Conservation (phyloP, 2,888 invertebrate genomes). For the Sisyra terminalis region DNA sequence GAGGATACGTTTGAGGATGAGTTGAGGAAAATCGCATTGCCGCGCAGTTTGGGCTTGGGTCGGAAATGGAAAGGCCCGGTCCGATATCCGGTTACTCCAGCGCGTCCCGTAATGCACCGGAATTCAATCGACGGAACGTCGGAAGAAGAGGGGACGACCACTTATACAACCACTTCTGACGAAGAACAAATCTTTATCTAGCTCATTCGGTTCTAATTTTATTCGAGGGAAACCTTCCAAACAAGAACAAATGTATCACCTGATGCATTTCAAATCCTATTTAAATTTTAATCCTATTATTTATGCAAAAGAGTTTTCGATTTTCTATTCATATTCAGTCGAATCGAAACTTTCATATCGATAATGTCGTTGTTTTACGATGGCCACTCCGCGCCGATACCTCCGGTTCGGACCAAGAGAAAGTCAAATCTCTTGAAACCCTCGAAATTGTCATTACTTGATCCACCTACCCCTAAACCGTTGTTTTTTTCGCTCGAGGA, state of each 20-base stretch:
- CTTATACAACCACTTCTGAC: conserved; percentile 33
- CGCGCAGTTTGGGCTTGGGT: conserved; percentile 39
- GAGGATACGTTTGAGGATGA: neutral
- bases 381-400: no score
- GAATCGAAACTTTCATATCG: no score
- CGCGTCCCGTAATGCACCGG: conserved; percentile 12
- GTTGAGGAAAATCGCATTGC: conserved; percentile 29
- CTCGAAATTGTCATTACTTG: neutral
- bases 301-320: no score
- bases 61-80: conserved; percentile 45
- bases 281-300: no score
- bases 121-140: conserved; percentile 15
- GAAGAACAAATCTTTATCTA: conserved; percentile 50
- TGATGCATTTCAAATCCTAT: no score
- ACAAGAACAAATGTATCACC: no score
- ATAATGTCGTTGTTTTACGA: no score
- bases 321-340: no score
- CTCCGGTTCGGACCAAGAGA: neutral
- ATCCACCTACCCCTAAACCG: neutral
- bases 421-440: neutral
- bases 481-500: conserved; percentile 33
- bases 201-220: conserved; percentile 6
- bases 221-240: no score
- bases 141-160: conserved; percentile 26
- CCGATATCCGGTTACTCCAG: conserved; percentile 44